Evolutionary conservation across 2,797 vertebrate species (phyloP).

Genomic region (Eulemur coronatus): DNA sequence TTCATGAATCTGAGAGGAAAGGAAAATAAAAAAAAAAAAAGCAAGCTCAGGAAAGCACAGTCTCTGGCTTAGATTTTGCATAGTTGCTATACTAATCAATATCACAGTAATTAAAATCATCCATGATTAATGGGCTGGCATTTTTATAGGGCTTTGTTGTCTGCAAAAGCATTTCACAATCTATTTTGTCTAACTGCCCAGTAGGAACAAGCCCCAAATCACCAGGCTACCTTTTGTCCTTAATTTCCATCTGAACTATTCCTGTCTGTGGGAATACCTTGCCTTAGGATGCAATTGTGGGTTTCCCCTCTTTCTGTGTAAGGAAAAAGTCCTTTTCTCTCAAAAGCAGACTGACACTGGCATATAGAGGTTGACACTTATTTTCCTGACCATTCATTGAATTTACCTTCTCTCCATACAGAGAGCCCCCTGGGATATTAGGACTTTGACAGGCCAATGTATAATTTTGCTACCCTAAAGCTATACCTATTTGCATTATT

Average conservation of each 20-base stretch:
- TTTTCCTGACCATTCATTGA: constrained; percentile 14
- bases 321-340: not conserved
- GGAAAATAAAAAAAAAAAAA: not conserved
- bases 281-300: not conserved
- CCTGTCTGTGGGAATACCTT: not conserved
- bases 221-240: constrained; percentile 37
- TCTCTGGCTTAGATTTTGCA: constrained; percentile 62
- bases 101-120: constrained; percentile 72
- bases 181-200: constrained; percentile 49
- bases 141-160: constrained; percentile 60
- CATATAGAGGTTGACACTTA: not conserved
- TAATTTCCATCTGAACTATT: constrained; percentile 56
- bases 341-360: constrained; percentile 1
- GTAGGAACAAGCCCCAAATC: constrained; percentile 50
- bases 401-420: not conserved
- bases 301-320: not conserved
- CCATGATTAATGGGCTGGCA: constrained; percentile 72
- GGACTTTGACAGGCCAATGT: not conserved
- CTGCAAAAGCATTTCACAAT: constrained; percentile 60
- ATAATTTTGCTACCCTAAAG: not conserved
- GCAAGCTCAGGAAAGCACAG: constrained; percentile 70
- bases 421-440: not conserved
- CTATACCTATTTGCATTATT: constrained; percentile 21
- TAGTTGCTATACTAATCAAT: constrained; percentile 75
- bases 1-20: constrained; percentile 30